Conservation (phyloP, 1,140 invertebrate genomes). For the Portunus trituberculatus region DNA sequence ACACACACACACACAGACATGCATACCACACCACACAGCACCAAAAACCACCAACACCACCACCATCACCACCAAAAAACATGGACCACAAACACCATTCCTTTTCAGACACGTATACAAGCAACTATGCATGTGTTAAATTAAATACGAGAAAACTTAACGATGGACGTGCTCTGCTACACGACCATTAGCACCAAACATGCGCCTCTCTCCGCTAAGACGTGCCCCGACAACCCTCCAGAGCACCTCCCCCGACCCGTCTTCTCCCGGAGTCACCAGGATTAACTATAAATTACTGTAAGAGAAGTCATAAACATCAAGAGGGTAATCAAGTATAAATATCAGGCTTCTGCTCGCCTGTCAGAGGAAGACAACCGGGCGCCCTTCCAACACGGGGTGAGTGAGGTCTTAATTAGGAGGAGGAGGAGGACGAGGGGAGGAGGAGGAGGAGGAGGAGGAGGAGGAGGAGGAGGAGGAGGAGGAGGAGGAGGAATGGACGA, state of each 20-base stretch:
- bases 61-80: too few species aligned
- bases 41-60: too few species aligned
- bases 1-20: neutral
- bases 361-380: neutral
- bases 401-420: constrained; percentile 11
- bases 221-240: neutral
- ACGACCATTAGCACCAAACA: neutral
- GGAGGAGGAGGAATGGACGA: neutral
- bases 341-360: constrained; percentile 17
- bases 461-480: neutral
- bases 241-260: neutral
- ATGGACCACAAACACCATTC: neutral
- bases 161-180: neutral
- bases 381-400: constrained; percentile 17
- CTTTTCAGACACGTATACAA: neutral
- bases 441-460: neutral
- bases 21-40: neutral
- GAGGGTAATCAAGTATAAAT: constrained; percentile 12
- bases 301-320: constrained; percentile 23
- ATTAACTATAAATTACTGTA: constrained; percentile 24
- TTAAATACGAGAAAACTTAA: neutral
- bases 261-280: neutral
- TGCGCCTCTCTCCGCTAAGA: neutral
- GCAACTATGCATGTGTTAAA: neutral
- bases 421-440: neutral